A percentile compares a stretch with the other conserved stretches of the same genome.
These are phyloP conservation scores for Glandiceps talaboti DNA, from an alignment of 53 echinoderm and acorn worm species.

Conservation along the genomic window DNA sequence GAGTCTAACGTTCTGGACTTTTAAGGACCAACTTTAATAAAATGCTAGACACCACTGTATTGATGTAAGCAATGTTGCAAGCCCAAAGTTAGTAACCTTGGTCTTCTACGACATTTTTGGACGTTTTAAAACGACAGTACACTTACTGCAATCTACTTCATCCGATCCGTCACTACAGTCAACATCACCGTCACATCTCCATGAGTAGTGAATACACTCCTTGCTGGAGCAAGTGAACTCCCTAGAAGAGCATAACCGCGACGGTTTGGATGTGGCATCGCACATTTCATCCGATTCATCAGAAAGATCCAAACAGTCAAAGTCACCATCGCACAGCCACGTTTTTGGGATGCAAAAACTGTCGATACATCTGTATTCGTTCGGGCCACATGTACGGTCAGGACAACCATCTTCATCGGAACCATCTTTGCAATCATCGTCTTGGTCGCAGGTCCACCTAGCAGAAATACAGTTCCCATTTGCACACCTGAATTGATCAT, in stretches of 20 bases:
- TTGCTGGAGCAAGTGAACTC: slow-evolving; percentile 56
- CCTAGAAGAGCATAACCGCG: slow-evolving; percentile 34
- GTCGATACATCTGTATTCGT: slow-evolving; percentile 68
- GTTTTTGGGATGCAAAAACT: slow-evolving; percentile 47
- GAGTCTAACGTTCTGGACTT: too few relatives aligned
- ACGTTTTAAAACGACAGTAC: too few relatives aligned
- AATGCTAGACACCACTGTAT: too few relatives aligned
- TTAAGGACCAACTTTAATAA: too few relatives aligned
- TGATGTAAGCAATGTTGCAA: too few relatives aligned
- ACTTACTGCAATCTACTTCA: slow-evolving; percentile 19
- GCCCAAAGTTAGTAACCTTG: too few relatives aligned
- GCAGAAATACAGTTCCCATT: slow-evolving; percentile 68
- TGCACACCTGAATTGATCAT: slow-evolving; percentile 62
- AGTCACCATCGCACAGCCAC: slow-evolving; percentile 78
- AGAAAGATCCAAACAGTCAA: slow-evolving; percentile 49
- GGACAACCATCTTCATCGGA: slow-evolving; percentile 67
- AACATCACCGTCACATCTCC: slow-evolving; percentile 85
- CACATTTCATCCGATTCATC: slow-evolving; percentile 41
- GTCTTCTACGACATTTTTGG: not conserved
- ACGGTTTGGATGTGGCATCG: slow-evolving; percentile 5
- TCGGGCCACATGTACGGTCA: slow-evolving; percentile 47
- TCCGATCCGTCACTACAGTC: slow-evolving; percentile 78
- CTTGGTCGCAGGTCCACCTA: slow-evolving; percentile 79
- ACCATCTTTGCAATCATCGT: slow-evolving; percentile 66
- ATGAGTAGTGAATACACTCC: slow-evolving; percentile 66